Evolutionary conservation across 2,797 vertebrate genomes (phyloP), one percentile per base, ranked within the genome.

Genomic region (Spinus pinus): DNA sequence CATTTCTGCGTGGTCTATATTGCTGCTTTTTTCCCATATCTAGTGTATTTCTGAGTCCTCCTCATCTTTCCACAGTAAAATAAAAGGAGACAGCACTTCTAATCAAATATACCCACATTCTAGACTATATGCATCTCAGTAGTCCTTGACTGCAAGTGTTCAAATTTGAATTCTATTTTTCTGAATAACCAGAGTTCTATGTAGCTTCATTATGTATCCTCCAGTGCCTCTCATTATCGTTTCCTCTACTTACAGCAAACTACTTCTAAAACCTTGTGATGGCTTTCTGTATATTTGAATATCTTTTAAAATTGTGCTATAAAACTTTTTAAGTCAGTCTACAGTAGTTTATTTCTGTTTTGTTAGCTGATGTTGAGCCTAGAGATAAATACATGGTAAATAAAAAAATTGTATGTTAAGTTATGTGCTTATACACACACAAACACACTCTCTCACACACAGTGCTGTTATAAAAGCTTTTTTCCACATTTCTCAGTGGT

Each of bases 351-450:
- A 71, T 49, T 51, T 58, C 8, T 81, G 7, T 54, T 84, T 39
- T 56, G 6, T 4, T 84, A 44, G 28, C 1, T 5, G 3, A 41
- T 53, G 4, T 50, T 1, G 13, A 84, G 30, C 5, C 14, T 49
- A 31, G 58, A 78, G 5, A 10, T 27, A 64, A 49, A 4, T 8
- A 16, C 9, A 14, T 21, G 33, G 13, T 44, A 53, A 78, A 71
- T 10, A 66, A 74, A 84, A 53, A 25, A 1, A 2, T 25, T 33
- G 6, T 19, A 18, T 42, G 47, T 75, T 60, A 49, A 8, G 4
- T 69, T 42, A 61, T 11, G 30, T 58, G 3, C 19, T 57, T 75
- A 9, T 6, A 2, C 0, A 0, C 5, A 14, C 1, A 3, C 6
- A 11, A 7, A 27, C 3, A 16, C 13, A 16, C 16, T 7, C 22